Base-by-base conservation (phyloP, 2,797 vertebrate species). In the Hylomyscus alleni region DNA sequence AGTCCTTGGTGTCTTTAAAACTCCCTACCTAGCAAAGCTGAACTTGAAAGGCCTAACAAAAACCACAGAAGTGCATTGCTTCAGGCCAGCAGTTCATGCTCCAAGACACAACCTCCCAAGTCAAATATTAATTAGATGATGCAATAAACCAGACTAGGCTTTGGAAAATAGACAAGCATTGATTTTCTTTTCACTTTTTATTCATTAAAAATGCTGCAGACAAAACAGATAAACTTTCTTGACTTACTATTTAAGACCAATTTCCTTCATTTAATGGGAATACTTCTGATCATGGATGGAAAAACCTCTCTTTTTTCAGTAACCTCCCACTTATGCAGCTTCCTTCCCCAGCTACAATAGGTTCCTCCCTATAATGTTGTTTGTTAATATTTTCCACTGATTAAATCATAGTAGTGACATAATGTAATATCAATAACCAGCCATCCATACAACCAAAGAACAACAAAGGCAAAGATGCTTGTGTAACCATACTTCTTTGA, bases 71-170 rank as follows among this genome's bases (percentile, higher is more conserved):
- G 19, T 44, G 62, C 87, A 89, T 89, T 92, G 76, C 82, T 95
- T 78, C 72, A 65, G 94, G 93, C 72, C 47, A 50, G 85, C 13
- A 37, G 83, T 69, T 47, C 95, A 73, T 90, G 9, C 62, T 88
- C 44, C 14, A 73, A 47, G 89, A 89, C 54, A 60, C n/a, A 52
- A 54, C 75, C 75, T 31, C 73, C n/a, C 83, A 90, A 93, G 83
- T 91, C 96, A 98, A 97, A 95, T 97, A 89, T 92, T 95, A 97
- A 97, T 97, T 62, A 94, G 88, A 93, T 95, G 97, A 73, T n/a
- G 95, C 97, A 97, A 97, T 89, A 98, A 98, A 97, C 44, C 94
- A 91, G 88, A 97, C 47, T 69, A 97, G 98, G 96, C 90, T 95
- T 95, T 95, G 82, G 80, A 91, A 97, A 97, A 90, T 44, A 97